A percentile compares a stretch with the other conserved stretches of the same genome.
Evolutionary conservation across 2,797 vertebrate genomes (phyloP).

Genomic region (Vipera ursinii): DNA sequence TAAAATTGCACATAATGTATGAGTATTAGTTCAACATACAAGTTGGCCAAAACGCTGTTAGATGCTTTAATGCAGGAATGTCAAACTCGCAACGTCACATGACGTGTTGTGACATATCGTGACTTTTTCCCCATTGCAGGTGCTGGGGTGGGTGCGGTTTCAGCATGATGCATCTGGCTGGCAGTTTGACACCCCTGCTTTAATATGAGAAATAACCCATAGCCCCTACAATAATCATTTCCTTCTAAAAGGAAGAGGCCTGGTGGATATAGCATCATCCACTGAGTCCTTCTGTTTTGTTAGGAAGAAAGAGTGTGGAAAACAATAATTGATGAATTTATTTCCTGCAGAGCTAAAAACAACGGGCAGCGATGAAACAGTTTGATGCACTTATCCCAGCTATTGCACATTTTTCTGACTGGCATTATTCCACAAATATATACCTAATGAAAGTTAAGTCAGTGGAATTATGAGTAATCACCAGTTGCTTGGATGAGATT

Average conservation of each 20-base stretch:
- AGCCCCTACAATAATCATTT: neutral
- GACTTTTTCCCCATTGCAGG: no score
- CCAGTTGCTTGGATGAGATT: neutral
- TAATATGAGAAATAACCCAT: neutral
- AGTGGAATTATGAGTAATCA: conserved; percentile 6
- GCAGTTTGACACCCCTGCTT: neutral
- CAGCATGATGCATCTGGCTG: no score
- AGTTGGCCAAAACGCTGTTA: neutral
- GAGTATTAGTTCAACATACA: neutral
- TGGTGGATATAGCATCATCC: neutral
- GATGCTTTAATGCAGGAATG: neutral
- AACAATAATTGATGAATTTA: neutral
- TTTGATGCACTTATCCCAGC: neutral
- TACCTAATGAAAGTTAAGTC: conserved; percentile 23
- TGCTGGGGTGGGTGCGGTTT: no score
- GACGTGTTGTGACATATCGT: no score
- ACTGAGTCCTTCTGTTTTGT: neutral
- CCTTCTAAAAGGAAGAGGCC: neutral
- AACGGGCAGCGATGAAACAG: neutral
- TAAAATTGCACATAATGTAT: accelerated
- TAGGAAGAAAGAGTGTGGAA: neutral
- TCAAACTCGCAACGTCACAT: no score
- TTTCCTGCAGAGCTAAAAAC: neutral
- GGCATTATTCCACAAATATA: conserved; percentile 6
- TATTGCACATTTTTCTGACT: conserved; percentile 4